Evolutionary conservation across 2,113 vertebrate species (phyloP).

Genomic region (Nothocercus julius): DNA sequence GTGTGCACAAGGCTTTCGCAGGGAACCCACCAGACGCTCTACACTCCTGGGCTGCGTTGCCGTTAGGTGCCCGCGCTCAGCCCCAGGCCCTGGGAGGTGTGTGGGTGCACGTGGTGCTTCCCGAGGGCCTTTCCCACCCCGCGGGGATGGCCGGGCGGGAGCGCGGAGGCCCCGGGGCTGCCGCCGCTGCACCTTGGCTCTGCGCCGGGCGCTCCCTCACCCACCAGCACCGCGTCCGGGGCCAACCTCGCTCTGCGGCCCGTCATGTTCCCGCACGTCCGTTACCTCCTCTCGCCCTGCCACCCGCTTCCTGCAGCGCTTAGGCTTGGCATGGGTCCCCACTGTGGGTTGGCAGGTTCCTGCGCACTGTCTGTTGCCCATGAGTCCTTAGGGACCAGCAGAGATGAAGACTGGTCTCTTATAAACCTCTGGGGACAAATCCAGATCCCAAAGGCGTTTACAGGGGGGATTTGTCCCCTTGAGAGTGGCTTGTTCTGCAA

Average conservation of each 20-base stretch:
- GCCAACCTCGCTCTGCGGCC: accelerated
- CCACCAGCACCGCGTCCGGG: background rate
- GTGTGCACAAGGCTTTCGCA: background rate
- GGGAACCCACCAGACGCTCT: background rate
- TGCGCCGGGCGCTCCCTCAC: background rate
- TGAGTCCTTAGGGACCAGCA: background rate
- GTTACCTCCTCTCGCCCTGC: accelerated
- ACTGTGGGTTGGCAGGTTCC: accelerated
- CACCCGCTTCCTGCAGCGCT: accelerated
- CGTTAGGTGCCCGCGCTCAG: no score
- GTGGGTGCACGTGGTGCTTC: accelerated
- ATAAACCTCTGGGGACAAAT: background rate
- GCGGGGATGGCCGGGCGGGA: no score
- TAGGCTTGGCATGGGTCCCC: accelerated
- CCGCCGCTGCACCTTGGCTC: background rate
- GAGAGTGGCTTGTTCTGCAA: background rate
- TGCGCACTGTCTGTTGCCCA: accelerated
- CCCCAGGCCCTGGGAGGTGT: no score
- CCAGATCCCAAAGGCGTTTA: accelerated
- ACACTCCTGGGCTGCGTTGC: accelerated
- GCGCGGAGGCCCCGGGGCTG: no score
- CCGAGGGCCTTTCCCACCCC: background rate
- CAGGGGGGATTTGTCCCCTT: background rate
- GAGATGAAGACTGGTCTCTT: background rate
- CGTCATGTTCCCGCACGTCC: accelerated